phyloP scores from a whole-genome alignment of 2,888 invertebrate species.

The Drosophila helvetica region DNA sequence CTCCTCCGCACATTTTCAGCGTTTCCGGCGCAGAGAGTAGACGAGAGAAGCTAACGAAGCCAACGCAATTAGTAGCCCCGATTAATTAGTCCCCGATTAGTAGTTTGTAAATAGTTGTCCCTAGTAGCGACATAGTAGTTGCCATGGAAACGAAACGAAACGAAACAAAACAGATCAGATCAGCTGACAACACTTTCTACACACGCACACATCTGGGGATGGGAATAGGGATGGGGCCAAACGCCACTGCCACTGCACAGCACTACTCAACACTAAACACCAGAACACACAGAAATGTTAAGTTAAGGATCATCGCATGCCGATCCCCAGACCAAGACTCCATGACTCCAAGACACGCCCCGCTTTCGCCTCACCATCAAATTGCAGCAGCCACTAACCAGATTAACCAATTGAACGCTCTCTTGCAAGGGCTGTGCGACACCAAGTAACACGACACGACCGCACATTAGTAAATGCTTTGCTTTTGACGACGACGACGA shows the following conservation, averaged over 20 bases:
- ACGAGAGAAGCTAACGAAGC: conserved; percentile 53
- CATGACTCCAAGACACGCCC: conserved; percentile 26
- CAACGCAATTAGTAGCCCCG: conserved; percentile 65
- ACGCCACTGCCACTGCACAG: too few relatives aligned
- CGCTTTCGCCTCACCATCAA: conserved; percentile 13
- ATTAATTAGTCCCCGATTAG: conserved; percentile 43
- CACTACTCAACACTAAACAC: too few relatives aligned
- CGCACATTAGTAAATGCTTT: conserved; percentile 83
- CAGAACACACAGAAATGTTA: too few relatives aligned
- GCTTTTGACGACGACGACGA: conserved; percentile 81
- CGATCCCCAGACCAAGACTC: not conserved
- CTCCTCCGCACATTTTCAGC: conserved; percentile 63
- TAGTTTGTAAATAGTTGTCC: conserved; percentile 20
- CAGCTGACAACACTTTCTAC: conserved; percentile 73
- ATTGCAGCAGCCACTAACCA: conserved; percentile 34
- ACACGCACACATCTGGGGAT: conserved; percentile 33
- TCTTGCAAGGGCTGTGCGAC: conserved; percentile 72
- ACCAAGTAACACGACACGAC: conserved; percentile 70
- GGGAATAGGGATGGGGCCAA: conserved; percentile 17
- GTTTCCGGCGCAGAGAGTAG: conserved; percentile 48
- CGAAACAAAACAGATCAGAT: conserved; percentile 41
- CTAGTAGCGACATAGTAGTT: conserved; percentile 12
- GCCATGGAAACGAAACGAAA: conserved; percentile 28
- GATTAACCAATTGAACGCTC: conserved; percentile 65
- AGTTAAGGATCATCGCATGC: not conserved